Evolutionary conservation across 2,797 vertebrate species (phyloP), one percentile per base, ranked within the genome.

Genomic region (Scolopax bukidnonensis): DNA sequence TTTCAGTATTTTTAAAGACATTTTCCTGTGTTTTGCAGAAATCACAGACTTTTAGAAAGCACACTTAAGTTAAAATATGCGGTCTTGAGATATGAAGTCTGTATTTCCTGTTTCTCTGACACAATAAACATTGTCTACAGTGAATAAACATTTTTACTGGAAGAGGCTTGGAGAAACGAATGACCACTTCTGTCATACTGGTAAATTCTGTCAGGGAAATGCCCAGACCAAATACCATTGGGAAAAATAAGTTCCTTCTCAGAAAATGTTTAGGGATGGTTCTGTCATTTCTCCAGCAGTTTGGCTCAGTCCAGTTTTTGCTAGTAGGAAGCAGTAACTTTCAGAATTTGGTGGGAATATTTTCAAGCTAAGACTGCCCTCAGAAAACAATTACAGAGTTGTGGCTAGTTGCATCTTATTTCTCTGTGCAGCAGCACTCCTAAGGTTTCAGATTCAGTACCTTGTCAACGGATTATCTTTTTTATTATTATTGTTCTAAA

Each of bases 121-220:
- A 93, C 51, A 89, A 84, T 94, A 94, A 97, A 97, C 93, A 93
- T 82, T 82, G 80, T 86, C 47, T 89, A 70, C 54, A 77, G 16
- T 45, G 88, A 86, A 95, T 96, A 96, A 96, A 93, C 82, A 94
- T 94, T 96, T 90, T 92, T 92, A 96, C 80, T 95, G 92, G 84
- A 87, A 96, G 60, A 95, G 27, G 18, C 32, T 84, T 82, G 54
- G 33, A 94, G 54, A 90, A 82, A 92, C 1, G 0, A 88, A 94
- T 65, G 36, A 79, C 67, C 21, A n/a, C 41, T 96, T 95, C 81
- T 78, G 77, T 94, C 70, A 84, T 90, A 74, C 64, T 87, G 51
- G n/a, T 92, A 94, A 87, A 82, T 71, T 89, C 43, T 86, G 63
- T 87, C 36, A 92, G 84, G 80, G 84, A 93, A 96, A 94, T 89